These are phyloP conservation scores for Oreamnos americanus DNA, from an alignment of 2,113 vertebrate species.

Conservation along the genomic window DNA sequence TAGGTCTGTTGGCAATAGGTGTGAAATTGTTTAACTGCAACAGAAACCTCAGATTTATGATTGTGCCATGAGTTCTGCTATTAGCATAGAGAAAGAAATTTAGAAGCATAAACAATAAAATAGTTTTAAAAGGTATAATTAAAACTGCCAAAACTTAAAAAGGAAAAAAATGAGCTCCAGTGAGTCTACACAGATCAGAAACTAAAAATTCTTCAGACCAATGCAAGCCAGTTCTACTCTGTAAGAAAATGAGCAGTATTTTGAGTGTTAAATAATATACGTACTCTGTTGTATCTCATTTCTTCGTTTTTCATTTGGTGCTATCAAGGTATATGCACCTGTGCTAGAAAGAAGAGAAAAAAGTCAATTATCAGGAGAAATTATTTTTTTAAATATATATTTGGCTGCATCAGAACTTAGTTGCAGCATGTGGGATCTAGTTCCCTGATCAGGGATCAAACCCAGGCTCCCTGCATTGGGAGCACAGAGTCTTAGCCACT, in stretches of 20 bases:
- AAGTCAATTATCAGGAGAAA: background rate
- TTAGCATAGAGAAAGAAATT: background rate
- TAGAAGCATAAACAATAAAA: background rate
- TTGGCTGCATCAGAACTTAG: background rate
- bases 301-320: slow-evolving; percentile 82
- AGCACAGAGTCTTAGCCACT: background rate
- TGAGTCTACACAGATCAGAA: slow-evolving; percentile 9
- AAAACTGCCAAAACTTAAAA: background rate
- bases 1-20: background rate
- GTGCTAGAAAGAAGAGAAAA: slow-evolving; percentile 77
- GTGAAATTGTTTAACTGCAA: background rate
- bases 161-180: background rate
- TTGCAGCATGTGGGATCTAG: background rate
- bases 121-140: slow-evolving; percentile 4
- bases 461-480: background rate
- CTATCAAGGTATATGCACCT: slow-evolving; percentile 78
- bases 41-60: background rate
- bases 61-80: background rate
- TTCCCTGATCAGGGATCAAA: background rate
- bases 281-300: slow-evolving; percentile 81
- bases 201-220: slow-evolving; percentile 29
- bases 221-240: background rate
- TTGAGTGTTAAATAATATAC: slow-evolving; percentile 48
- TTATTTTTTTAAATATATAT: background rate
- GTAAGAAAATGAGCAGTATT: background rate